Conservation (phyloP, 30 jellyfish, hydroid and myxozoan species). For the Hydra vulgaris region DNA sequence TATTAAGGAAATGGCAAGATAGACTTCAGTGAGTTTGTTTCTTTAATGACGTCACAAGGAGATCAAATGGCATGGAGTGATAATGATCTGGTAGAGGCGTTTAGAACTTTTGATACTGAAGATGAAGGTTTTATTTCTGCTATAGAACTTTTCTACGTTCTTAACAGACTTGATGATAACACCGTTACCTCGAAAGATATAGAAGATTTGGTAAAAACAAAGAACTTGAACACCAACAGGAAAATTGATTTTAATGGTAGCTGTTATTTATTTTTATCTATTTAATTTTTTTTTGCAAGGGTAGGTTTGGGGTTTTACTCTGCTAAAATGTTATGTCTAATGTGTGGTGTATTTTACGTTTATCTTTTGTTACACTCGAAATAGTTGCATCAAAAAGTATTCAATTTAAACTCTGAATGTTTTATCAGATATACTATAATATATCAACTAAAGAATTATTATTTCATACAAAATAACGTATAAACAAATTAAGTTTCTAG, state of each 20-base stretch:
- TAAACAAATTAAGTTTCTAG: too few species aligned
- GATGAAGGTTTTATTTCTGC: conserved; percentile 84
- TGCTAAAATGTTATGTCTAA: too few species aligned
- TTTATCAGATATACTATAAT: too few species aligned
- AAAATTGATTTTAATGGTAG: conserved; percentile 68
- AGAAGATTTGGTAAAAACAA: conserved; percentile 52
- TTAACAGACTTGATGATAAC: conserved; percentile 75
- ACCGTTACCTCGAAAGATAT: conserved; percentile 45
- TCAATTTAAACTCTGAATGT: too few species aligned
- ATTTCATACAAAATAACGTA: too few species aligned
- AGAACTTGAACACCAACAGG: conserved; percentile 56
- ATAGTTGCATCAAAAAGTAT: too few species aligned
- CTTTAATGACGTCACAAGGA: conserved; percentile 83
- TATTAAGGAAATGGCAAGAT: conserved; percentile 86
- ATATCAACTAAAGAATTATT: too few species aligned
- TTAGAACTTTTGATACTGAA: conserved; percentile 77
- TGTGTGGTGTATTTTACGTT: too few species aligned
- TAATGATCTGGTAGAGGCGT: conserved; percentile 81
- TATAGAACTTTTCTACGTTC: conserved; percentile 72
- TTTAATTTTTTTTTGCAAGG: neutral
- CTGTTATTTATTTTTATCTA: neutral
- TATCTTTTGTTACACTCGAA: too few species aligned
- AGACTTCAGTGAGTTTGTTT: conserved; percentile 84
- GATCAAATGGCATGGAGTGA: conserved; percentile 98
- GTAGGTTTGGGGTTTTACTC: neutral